phyloP scores from a whole-genome alignment of 2,888 invertebrate species.

The Parthenolecanium corni region DNA sequence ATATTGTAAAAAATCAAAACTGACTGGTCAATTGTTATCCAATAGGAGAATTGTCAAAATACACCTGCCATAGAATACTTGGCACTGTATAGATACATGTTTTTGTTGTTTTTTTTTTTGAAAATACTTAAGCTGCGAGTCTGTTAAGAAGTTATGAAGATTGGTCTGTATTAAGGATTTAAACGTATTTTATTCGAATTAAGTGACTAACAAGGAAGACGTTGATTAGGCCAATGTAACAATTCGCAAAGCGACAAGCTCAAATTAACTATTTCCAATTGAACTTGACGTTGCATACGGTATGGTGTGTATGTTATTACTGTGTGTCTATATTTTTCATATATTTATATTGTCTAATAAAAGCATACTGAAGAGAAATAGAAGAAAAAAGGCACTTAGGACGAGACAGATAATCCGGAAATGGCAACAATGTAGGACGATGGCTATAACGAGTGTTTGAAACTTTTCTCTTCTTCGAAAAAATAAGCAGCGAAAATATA shows the following conservation, averaged over 20 bases:
- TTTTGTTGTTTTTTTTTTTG: too few species aligned
- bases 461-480: not conserved
- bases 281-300: slow-evolving; percentile 3
- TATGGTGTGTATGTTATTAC: not conserved
- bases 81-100: too few species aligned
- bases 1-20: too few species aligned
- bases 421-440: slow-evolving; percentile 26
- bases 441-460: slow-evolving; percentile 18
- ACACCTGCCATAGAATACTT: too few species aligned
- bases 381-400: not conserved
- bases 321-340: not conserved
- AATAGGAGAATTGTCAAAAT: too few species aligned
- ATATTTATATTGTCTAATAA: slow-evolving; percentile 10
- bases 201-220: slow-evolving; percentile 24
- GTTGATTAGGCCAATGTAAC: slow-evolving; percentile 27
- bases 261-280: slow-evolving; percentile 24
- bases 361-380: not conserved
- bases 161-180: too few species aligned
- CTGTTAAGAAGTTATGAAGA: too few species aligned
- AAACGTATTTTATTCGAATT: slow-evolving; percentile 15
- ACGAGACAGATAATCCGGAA: slow-evolving; percentile 23
- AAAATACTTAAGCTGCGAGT: too few species aligned
- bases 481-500: not conserved
- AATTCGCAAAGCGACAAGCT: slow-evolving; percentile 19
- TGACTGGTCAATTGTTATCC: too few species aligned